Base-by-base conservation (phyloP, 1,140 invertebrate species). In the Zaprionus inermis region DNA sequence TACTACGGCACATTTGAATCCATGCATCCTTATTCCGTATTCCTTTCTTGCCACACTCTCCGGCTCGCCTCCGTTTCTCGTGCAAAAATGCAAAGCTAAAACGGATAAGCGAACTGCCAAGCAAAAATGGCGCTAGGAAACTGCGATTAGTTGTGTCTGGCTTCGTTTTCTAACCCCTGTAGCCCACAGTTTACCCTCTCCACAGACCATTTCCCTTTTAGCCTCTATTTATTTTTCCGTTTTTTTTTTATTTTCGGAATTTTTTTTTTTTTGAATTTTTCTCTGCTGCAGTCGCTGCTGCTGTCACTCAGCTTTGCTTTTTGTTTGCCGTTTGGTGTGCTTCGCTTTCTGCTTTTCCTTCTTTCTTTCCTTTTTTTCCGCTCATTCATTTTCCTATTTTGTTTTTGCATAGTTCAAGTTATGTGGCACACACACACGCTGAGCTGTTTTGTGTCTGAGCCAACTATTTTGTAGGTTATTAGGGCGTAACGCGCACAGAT, bases 391-490 rank as follows among this genome's bases (percentile, higher is more conserved):
- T 75, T 82, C 44, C 76, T 64, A 82, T 88, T 86, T 85, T 77
- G 52, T 78, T 76, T 82, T 82, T 79, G 81, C 81, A 81, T 81
- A 79, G 82, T 76, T 86, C 76, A 86, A 82, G 81, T 74, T 76
- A 81, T 74, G 73, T 80, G 61, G 59, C 57, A 10, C 52, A 56
- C 32, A 46, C 14, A 41, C 32, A 58, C 32, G 32, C 70, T 72
- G 61, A 73, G 66, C 80, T 86, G 82, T 85, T 89, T 84, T 76
- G 74, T 72, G 63, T 76, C 69, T 67, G 63, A 49, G 83, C 84
- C 84, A 88, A 89, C 83, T 80, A 88, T 88, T 88, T 88, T 89
- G 80, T 88, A 88, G 84, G 84, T 88, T 88, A 88, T 88, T 89
- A 88, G 84, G 84, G 84, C 84, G 84, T 84, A 88, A 88, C 73